Evolutionary conservation across 1,140 invertebrate species (phyloP).

Genomic region (Bombus pyrosoma): DNA sequence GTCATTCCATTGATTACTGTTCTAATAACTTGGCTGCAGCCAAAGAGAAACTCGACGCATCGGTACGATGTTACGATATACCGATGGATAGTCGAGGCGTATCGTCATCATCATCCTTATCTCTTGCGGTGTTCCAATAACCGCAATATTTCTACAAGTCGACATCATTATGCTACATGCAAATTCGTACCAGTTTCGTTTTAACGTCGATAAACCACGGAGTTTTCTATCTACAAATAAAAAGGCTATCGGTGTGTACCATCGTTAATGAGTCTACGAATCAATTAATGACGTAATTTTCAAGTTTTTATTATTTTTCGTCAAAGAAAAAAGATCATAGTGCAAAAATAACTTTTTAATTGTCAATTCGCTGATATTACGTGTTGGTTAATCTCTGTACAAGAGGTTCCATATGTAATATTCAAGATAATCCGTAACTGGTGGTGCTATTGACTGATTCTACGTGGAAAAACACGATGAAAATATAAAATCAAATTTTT

Average conservation of each 20-base stretch:
- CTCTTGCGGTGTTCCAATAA: conserved; percentile 31
- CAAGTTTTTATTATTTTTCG: no score
- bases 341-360: no score
- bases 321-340: neutral
- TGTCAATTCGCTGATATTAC: neutral
- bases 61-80: conserved; percentile 19
- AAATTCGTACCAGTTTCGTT: conserved; percentile 5
- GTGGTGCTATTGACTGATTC: no score
- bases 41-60: conserved; percentile 25
- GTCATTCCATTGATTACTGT: conserved; percentile 3
- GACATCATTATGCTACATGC: neutral
- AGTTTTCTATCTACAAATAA: neutral
- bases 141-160: neutral
- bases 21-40: neutral
- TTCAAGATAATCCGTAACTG: no score
- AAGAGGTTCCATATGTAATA: no score
- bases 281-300: neutral
- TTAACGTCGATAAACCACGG: neutral
- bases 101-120: conserved; percentile 31
- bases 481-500: no score
- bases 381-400: no score
- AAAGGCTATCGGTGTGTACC: neutral
- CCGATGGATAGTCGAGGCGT: neutral
- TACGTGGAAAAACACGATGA: no score
- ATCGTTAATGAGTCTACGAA: neutral